Base-by-base conservation (phyloP, 2,797 vertebrate species). In the Lutjanus argentimaculatus region DNA sequence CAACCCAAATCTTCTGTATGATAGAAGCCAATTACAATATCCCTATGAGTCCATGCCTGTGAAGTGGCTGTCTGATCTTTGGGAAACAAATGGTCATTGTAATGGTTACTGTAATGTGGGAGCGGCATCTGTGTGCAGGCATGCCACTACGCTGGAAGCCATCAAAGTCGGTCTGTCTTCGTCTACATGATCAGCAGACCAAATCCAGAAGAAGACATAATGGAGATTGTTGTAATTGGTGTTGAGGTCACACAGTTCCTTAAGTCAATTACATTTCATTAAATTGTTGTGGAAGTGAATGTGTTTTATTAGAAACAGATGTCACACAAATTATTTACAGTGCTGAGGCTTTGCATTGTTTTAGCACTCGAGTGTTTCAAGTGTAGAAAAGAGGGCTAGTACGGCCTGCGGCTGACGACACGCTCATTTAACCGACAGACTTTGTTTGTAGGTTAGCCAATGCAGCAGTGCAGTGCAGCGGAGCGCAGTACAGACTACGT, bases 11-110 rank as follows among this genome's bases (percentile, higher is more conserved):
- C 77, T 53, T 70, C 63, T 59, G 15, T 77, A 75, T 74, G 48
- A 78, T 73, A 7, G 72, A n/a, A 53, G 67, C 80, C 78, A 81
- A 84, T 89, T 87, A 78, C 42, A 59, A 53, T 56, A 30, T 51
- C 40, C 62, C 40, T 16, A 30, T 30, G 74, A 72, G 46, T 76
- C 57, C 51, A 65, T 51, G 69, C 87, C 76, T 75, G 81, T 43
- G 19, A 55, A 66, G 71, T 59, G 63, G 85, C 76, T 75, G 65
- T 89, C 81, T 86, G 75, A 87, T 83, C 56, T 80, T 21, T 9
- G 64, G 48, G 53, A 81, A 89, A 95, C 93, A 94, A 91, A 88
- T 77, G 85, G 53, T 86, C 68, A 83, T 94, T 91, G 86, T 93
- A 46, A 79, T 75, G 66, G 56, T 55, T 78, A 70, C 80, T 84